Percentiles rank a stretch among this genome's conserved stretches.
These are phyloP conservation scores for Sitobion miscanthi DNA, from an alignment of 1,140 invertebrate genomes.

Conservation along the genomic window DNA sequence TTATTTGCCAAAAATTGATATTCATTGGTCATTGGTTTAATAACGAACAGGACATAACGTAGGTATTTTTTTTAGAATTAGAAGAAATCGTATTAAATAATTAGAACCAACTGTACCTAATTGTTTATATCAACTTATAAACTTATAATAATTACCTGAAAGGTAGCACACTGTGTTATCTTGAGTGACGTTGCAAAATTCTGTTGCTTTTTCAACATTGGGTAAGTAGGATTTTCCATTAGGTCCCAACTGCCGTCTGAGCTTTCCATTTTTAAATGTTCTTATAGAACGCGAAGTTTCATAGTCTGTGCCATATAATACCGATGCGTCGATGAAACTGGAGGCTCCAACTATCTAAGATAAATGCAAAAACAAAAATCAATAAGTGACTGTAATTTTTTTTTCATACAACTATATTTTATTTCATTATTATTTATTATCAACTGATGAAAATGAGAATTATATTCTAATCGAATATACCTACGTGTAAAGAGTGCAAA, in stretches of 20 bases:
- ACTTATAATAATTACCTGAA: not conserved
- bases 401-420: not conserved
- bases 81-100: too few relatives aligned
- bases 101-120: too few relatives aligned
- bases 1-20: too few relatives aligned
- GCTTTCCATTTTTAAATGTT: not conserved
- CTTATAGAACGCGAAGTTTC: not conserved
- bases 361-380: not conserved
- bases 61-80: too few relatives aligned
- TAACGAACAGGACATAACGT: too few relatives aligned
- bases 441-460: not conserved
- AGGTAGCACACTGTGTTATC: not conserved
- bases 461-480: not conserved
- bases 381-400: too few relatives aligned
- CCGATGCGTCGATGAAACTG: not conserved
- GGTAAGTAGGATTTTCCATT: not conserved
- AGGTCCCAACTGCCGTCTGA: not conserved
- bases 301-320: not conserved
- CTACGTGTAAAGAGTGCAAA: not conserved
- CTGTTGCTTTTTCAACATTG: not conserved
- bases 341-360: not conserved
- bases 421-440: not conserved
- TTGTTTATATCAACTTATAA: too few relatives aligned
- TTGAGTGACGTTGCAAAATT: not conserved
- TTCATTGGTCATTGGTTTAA: too few relatives aligned